A percentile compares a stretch with the other conserved stretches of the same genome.
These are phyloP conservation scores for Nasonia longicornis DNA, from an alignment of 1,140 invertebrate genomes.

Conservation along the genomic window DNA sequence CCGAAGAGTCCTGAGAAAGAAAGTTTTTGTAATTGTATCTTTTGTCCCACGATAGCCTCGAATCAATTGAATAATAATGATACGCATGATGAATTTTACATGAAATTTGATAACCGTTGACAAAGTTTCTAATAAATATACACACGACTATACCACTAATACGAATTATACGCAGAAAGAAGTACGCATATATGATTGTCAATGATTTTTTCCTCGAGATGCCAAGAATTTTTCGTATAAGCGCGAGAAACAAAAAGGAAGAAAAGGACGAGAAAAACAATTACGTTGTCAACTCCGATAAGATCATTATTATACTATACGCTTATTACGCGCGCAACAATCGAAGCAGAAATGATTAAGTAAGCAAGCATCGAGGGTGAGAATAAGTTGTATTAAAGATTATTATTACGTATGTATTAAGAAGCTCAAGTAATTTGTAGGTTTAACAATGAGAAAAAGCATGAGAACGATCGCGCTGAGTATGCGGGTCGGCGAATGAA, in stretches of 20 bases:
- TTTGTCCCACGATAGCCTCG: not conserved
- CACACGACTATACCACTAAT: not conserved
- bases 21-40: not conserved
- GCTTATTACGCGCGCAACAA: constrained; percentile 20
- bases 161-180: not conserved
- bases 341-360: constrained; percentile 1
- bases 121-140: not conserved
- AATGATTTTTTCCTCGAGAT: constrained; percentile 25
- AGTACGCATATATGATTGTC: constrained; percentile 7
- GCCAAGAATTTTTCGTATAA: constrained; percentile 16
- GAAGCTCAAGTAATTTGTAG: constrained; percentile 36
- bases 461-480: constrained; percentile 5
- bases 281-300: constrained; percentile 9
- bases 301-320: constrained; percentile 7
- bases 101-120: not conserved
- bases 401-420: constrained; percentile 36
- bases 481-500: constrained; percentile 24
- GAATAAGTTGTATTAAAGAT: constrained; percentile 43
- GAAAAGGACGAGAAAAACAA: not conserved
- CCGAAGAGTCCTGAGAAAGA: not conserved
- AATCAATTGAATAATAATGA: not conserved
- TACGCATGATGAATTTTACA: not conserved
- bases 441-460: constrained; percentile 24
- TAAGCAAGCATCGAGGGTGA: constrained; percentile 18
- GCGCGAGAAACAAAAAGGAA: not conserved